phyloP scores from a whole-genome alignment of 2,113 vertebrate genomes.

The Elephas maximus region DNA sequence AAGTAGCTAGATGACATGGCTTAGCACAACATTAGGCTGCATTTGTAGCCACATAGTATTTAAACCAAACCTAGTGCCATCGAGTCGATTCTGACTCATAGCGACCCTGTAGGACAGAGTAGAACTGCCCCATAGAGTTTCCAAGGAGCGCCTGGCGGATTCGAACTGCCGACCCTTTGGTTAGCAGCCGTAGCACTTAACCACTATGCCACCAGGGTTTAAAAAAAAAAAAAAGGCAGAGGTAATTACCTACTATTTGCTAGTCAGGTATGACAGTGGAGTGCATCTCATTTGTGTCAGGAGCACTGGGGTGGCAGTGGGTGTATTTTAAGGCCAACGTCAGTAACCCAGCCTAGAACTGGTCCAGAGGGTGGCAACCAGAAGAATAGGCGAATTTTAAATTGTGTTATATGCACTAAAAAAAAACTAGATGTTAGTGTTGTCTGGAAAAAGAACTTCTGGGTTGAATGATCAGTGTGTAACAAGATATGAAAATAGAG shows the following conservation, averaged over 20 bases:
- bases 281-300: neutral
- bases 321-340: constrained; percentile 7
- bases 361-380: neutral
- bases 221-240: neutral
- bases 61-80: neutral
- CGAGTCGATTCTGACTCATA: too few species aligned
- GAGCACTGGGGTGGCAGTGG: neutral
- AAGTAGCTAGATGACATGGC: neutral
- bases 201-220: too few species aligned
- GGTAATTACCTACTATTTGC: neutral
- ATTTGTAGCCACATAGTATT: neutral
- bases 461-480: neutral
- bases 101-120: too few species aligned
- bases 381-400: neutral
- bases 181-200: too few species aligned
- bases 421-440: constrained; percentile 18
- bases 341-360: neutral
- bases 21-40: neutral
- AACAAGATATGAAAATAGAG: constrained; percentile 5
- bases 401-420: neutral
- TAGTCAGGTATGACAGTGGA: neutral
- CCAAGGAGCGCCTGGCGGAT: too few species aligned
- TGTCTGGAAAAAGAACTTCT: constrained; percentile 34
- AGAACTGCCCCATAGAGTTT: too few species aligned
- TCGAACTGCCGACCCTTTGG: too few species aligned